A percentile compares a stretch with the other conserved stretches of the same genome.
These are phyloP conservation scores for Tadarida brasiliensis DNA, from an alignment of 2,797 vertebrate species.

Conservation along the genomic window DNA sequence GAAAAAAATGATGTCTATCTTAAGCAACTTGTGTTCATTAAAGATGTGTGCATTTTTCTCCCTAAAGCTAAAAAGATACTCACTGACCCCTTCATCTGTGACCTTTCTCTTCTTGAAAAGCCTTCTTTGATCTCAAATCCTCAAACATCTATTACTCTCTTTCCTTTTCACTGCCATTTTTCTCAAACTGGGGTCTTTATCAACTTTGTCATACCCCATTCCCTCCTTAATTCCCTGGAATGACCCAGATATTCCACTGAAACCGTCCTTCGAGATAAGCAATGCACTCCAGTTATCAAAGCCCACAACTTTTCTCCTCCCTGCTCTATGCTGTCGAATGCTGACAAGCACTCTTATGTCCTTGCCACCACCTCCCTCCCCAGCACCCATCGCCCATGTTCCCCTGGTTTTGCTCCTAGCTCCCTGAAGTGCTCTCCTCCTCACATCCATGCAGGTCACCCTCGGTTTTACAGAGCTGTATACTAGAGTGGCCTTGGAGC, in stretches of 20 bases:
- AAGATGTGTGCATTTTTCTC: neutral
- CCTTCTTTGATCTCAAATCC: neutral
- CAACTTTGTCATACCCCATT: neutral
- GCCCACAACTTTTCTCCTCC: neutral
- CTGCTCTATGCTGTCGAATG: neutral
- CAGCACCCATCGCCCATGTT: neutral
- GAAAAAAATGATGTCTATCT: constrained; percentile 40
- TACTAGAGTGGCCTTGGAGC: neutral
- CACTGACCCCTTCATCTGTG: neutral
- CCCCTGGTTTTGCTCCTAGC: neutral
- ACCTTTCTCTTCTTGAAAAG: constrained; percentile 12
- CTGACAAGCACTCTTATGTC: neutral
- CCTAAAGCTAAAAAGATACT: constrained; percentile 27
- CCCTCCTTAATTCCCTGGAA: constrained; percentile 2
- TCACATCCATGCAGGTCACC: neutral
- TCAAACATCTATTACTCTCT: neutral
- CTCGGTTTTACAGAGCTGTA: neutral
- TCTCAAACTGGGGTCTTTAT: neutral
- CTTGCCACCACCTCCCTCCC: neutral
- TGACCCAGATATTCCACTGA: neutral
- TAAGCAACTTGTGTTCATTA: neutral
- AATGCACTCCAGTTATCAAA: neutral
- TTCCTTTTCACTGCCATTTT: neutral
- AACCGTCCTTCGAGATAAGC: neutral
- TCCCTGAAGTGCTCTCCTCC: neutral